phyloP scores from a whole-genome alignment of 2,888 invertebrate species.

The Dexiosoma caninum region DNA sequence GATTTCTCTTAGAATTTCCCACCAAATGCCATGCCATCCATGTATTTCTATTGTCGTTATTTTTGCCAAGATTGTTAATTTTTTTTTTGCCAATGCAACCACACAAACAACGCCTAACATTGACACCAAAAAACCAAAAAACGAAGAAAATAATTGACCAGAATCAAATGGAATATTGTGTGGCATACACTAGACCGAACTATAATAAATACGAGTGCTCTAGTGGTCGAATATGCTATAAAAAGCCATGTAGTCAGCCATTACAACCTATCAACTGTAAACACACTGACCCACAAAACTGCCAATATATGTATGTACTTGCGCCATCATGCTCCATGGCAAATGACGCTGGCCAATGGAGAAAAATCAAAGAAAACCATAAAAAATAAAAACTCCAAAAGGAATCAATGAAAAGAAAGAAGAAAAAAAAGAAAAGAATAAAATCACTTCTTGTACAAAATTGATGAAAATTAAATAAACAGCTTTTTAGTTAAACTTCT shows the following conservation, averaged over 20 bases:
- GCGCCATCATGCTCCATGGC: background rate
- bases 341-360: slow-evolving; percentile 51
- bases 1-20: slow-evolving; percentile 60
- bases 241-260: slow-evolving; percentile 33
- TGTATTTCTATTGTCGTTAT: slow-evolving; percentile 17
- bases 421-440: background rate
- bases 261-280: slow-evolving; percentile 61
- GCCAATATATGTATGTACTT: slow-evolving; percentile 11
- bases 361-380: slow-evolving; percentile 39
- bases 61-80: background rate
- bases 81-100: background rate
- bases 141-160: slow-evolving; percentile 61
- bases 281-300: slow-evolving; percentile 62
- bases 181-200: slow-evolving; percentile 23
- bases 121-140: slow-evolving; percentile 62
- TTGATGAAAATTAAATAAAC: slow-evolving; percentile 8
- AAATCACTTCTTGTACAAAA: background rate
- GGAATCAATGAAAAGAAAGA: background rate
- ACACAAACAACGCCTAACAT: slow-evolving; percentile 58
- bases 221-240: background rate
- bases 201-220: slow-evolving; percentile 16
- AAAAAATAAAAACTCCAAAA: slow-evolving; percentile 1
- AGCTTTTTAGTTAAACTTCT: background rate
- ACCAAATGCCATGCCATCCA: slow-evolving; percentile 40
- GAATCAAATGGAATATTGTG: slow-evolving; percentile 47